Evolutionary conservation across 2,888 invertebrate species (phyloP).

Genomic region (Chromoteleia sp.): DNA sequence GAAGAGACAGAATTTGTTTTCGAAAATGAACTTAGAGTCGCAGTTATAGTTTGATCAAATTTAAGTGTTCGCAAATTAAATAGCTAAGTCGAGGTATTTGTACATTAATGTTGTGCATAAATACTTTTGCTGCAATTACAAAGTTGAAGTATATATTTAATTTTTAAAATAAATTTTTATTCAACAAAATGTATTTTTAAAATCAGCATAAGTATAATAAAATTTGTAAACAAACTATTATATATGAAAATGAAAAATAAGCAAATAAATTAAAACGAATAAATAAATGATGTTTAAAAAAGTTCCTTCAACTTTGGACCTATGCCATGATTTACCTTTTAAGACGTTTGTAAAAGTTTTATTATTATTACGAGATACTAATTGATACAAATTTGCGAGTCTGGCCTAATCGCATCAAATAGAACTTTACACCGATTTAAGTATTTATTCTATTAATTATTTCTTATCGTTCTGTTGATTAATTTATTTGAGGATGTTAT

Average conservation of each 20-base stretch:
- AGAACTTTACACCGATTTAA: not conserved
- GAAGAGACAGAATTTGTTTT: not conserved
- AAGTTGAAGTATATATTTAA: no score
- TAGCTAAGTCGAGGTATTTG: constrained; percentile 39
- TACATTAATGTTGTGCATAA: constrained; percentile 43
- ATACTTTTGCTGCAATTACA: constrained; percentile 14
- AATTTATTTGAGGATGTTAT: not conserved
- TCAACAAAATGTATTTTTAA: no score
- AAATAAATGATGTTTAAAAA: not conserved
- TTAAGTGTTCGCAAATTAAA: not conserved
- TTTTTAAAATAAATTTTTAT: no score
- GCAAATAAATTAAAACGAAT: no score
- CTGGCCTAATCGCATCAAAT: not conserved
- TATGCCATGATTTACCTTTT: no score
- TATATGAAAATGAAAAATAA: no score
- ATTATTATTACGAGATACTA: no score
- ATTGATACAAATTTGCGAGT: not conserved
- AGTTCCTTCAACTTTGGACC: not conserved
- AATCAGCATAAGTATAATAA: no score
- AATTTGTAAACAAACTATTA: no score
- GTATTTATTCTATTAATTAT: not conserved
- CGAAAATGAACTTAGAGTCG: not conserved
- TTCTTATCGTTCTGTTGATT: not conserved
- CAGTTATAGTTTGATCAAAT: constrained; percentile 2
- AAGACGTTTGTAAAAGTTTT: no score